These are phyloP conservation scores for Cryptops parisi DNA, from an alignment of 2,888 invertebrate species.

Conservation along the genomic window DNA sequence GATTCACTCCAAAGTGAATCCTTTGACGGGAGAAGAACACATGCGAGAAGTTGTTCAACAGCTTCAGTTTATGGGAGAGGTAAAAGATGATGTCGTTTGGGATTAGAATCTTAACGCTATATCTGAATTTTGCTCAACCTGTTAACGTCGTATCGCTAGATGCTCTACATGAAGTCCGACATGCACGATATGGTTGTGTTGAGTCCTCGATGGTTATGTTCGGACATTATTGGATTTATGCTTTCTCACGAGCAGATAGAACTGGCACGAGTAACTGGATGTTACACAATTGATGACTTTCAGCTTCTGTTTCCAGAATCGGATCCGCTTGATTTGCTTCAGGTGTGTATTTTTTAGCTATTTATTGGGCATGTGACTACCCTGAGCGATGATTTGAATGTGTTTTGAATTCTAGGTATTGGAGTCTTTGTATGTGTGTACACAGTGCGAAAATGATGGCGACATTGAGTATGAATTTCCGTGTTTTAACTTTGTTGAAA, in stretches of 20 bases:
- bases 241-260: slow-evolving; percentile 41
- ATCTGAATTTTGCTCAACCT: not conserved
- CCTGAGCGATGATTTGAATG: no score
- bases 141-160: slow-evolving; percentile 29
- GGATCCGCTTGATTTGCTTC: slow-evolving; percentile 50
- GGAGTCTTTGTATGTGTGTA: slow-evolving; percentile 53
- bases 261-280: slow-evolving; percentile 46
- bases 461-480: slow-evolving; percentile 63
- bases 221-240: slow-evolving; percentile 49
- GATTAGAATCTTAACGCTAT: no score
- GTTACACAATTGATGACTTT: slow-evolving; percentile 56
- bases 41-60: slow-evolving; percentile 46
- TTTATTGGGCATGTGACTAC: no score
- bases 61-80: slow-evolving; percentile 49
- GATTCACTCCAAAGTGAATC: slow-evolving; percentile 44
- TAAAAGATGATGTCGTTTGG: no score
- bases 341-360: slow-evolving; percentile 26
- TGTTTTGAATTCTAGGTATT: slow-evolving; percentile 40
- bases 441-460: slow-evolving; percentile 51
- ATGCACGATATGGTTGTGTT: slow-evolving; percentile 47
- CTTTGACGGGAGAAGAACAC: slow-evolving; percentile 48
- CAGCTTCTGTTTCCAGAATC: slow-evolving; percentile 53
- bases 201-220: slow-evolving; percentile 51
- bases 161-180: slow-evolving; percentile 43
- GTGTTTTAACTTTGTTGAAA: slow-evolving; percentile 50